phyloP scores from a whole-genome alignment of 2,797 vertebrate genomes.

The Vespertilio murinus region DNA sequence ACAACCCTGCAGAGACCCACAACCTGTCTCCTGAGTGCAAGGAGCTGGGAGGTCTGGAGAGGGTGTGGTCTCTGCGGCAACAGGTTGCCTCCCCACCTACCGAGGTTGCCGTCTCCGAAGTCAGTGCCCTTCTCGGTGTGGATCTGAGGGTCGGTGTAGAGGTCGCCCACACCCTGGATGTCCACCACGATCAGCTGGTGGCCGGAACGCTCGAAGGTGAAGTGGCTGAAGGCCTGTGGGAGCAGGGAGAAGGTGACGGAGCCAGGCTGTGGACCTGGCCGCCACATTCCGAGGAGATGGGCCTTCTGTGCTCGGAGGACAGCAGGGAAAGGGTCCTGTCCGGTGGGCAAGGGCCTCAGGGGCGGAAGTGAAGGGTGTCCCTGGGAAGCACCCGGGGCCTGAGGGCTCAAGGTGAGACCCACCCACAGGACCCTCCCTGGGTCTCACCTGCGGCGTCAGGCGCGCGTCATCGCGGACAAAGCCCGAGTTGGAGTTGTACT shows the following conservation, averaged over 20 bases:
- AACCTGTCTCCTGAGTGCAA: neutral
- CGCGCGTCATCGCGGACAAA: conserved; percentile 96
- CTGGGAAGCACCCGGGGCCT: neutral
- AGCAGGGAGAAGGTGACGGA: neutral
- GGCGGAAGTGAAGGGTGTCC: neutral
- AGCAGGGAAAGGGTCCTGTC: neutral
- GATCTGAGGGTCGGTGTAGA: conserved; percentile 99
- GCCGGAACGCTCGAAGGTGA: conserved; percentile 96
- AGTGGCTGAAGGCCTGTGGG: conserved; percentile 96
- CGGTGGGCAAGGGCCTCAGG: neutral
- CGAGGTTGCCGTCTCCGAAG: conserved; percentile 97
- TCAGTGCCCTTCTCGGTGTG: conserved; percentile 95
- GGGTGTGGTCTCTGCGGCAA: neutral
- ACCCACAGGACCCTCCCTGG: neutral
- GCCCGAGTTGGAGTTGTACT: conserved; percentile 99
- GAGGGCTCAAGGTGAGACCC: neutral
- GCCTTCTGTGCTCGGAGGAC: neutral
- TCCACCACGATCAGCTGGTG: conserved; percentile 98
- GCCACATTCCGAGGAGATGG: too few relatives aligned
- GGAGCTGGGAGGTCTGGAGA: neutral
- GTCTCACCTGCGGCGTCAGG: conserved; percentile 94
- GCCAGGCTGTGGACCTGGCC: neutral
- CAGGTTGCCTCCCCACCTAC: conserved; percentile 80
- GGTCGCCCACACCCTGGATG: conserved; percentile 98
- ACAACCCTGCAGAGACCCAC: neutral